Percentiles rank a stretch among this genome's conserved stretches.
Conservation (phyloP, 1,140 invertebrate species). For the Heliconius melpomene region DNA sequence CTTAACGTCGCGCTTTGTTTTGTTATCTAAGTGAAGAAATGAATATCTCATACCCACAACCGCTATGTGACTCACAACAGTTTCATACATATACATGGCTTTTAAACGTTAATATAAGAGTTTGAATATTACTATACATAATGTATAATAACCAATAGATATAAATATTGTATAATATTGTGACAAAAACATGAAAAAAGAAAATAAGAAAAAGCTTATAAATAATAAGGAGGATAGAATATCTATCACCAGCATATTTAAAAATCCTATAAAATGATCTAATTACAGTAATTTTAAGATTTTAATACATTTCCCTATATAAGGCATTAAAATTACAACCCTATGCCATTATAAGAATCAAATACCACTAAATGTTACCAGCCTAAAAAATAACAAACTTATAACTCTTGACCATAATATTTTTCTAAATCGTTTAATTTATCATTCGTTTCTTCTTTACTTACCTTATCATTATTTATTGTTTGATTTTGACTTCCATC, state of each 20-base stretch:
- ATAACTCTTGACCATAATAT: slow-evolving; percentile 49
- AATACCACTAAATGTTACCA: slow-evolving; percentile 16
- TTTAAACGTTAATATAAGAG: neutral
- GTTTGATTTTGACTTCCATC: slow-evolving; percentile 30
- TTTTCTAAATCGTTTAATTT: slow-evolving; percentile 45
- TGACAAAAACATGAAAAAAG: neutral
- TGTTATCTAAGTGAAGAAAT: too few species aligned
- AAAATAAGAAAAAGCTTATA: neutral
- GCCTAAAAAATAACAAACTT: slow-evolving; percentile 31
- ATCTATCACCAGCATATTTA: neutral
- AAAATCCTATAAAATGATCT: neutral
- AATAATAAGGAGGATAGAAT: neutral
- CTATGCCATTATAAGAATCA: neutral
- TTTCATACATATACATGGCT: neutral
- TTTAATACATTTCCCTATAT: neutral
- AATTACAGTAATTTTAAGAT: neutral
- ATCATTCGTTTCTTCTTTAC: neutral
- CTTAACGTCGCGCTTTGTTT: too few species aligned
- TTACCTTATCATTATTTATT: slow-evolving; percentile 3
- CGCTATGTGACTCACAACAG: too few species aligned
- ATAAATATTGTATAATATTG: slow-evolving; percentile 5
- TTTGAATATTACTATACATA: slow-evolving; percentile 13
- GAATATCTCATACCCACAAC: too few species aligned
- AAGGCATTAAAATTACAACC: neutral
- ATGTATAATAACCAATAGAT: slow-evolving; percentile 3